Evolutionary conservation across 2,113 vertebrate genomes (phyloP).

Genomic region (Cebidichthys violaceus): DNA sequence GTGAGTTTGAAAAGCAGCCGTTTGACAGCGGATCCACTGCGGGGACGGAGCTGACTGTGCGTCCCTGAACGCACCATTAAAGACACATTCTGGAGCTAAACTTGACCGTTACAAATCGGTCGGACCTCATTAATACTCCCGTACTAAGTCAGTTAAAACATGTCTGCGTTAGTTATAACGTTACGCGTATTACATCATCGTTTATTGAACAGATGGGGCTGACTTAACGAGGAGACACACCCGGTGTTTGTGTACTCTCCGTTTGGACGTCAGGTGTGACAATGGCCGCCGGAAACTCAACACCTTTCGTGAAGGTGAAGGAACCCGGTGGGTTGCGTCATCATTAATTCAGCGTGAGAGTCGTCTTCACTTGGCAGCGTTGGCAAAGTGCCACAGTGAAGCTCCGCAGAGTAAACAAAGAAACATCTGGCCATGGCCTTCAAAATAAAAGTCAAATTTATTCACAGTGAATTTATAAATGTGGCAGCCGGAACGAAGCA

Average conservation of each 20-base stretch:
- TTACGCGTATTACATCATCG: background rate
- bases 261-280: conserved; percentile 13
- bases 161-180: background rate
- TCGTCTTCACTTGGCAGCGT: background rate
- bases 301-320: background rate
- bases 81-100: background rate
- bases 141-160: too few species aligned
- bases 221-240: too few species aligned
- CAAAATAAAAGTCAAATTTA: conserved; percentile 34
- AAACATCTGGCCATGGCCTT: conserved; percentile 7
- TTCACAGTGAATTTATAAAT: background rate
- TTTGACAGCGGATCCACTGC: background rate
- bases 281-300: conserved; percentile 10
- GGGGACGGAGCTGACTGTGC: conserved; percentile 10
- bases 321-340: conserved; percentile 5
- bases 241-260: background rate
- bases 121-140: too few species aligned
- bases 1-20: conserved; percentile 69
- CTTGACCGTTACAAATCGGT: background rate
- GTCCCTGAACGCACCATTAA: conserved; percentile 55
- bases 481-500: background rate
- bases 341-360: conserved; percentile 50
- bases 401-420: background rate
- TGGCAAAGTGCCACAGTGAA: background rate
- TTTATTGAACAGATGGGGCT: background rate